phyloP scores from a whole-genome alignment of 2,888 invertebrate species.

The Conus canariensis region DNA sequence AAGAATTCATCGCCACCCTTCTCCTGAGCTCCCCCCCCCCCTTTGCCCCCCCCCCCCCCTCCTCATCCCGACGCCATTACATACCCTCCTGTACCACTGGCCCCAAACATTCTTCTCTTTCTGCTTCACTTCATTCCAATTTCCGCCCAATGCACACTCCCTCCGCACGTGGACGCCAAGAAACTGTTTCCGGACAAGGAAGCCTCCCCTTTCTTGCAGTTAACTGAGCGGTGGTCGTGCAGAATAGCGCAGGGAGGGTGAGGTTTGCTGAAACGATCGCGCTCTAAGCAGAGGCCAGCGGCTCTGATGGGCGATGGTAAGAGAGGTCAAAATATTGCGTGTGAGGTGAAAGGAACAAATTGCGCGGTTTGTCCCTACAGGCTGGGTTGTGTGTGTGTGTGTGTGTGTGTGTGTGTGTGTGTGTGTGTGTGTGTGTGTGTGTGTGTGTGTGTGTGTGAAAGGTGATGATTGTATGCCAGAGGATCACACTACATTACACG shows the following conservation, averaged over 20 bases:
- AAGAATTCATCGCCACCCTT: too few relatives aligned
- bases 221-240: background rate
- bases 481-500: too few relatives aligned
- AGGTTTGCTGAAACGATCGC: background rate
- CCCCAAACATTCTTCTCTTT: background rate
- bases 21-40: background rate
- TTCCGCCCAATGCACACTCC: conserved; percentile 18
- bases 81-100: background rate
- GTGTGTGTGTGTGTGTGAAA: too few relatives aligned
- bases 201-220: conserved; percentile 14
- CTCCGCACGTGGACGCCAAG: conserved; percentile 24
- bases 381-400: too few relatives aligned
- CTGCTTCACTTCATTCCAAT: background rate
- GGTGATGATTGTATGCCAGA: too few relatives aligned
- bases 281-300: background rate
- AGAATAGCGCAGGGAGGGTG: background rate
- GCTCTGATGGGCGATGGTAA: too few relatives aligned
- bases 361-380: background rate
- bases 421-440: too few relatives aligned
- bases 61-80: background rate
- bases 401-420: too few relatives aligned
- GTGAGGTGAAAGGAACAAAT: background rate
- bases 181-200: conserved; percentile 40
- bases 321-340: background rate
- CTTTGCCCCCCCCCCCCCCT: background rate